Evolutionary conservation across 2,797 vertebrate species (phyloP).

Genomic region (Coendou prehensilis): DNA sequence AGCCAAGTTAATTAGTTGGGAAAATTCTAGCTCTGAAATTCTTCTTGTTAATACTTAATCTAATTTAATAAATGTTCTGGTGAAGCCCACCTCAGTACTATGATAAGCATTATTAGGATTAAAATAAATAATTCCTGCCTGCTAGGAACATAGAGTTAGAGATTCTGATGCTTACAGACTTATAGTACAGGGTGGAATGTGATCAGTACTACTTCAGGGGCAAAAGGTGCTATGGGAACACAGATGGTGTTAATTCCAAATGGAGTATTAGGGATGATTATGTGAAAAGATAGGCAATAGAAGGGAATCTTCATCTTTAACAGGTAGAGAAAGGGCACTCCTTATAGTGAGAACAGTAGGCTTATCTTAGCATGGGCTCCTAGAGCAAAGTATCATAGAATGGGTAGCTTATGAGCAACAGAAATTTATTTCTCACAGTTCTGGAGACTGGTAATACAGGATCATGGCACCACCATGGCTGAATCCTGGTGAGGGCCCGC

Average conservation of each 20-base stretch:
- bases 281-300: constrained; percentile 28
- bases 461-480: background rate
- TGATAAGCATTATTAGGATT: constrained; percentile 32
- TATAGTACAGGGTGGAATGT: background rate
- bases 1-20: constrained; percentile 12
- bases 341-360: background rate
- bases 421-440: background rate
- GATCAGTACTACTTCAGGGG: background rate
- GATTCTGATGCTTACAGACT: constrained; percentile 29
- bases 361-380: background rate
- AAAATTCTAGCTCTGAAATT: constrained; percentile 68
- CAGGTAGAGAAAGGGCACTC: background rate
- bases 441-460: background rate
- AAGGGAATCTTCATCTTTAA: constrained; percentile 29
- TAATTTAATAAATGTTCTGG: constrained; percentile 49
- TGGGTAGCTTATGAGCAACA: background rate
- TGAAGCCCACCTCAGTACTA: background rate
- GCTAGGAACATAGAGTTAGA: background rate
- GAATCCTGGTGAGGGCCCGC: background rate
- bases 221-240: background rate
- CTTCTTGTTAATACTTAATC: constrained; percentile 40
- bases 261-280: background rate
- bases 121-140: constrained; percentile 35
- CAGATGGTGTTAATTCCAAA: background rate
- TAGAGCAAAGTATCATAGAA: background rate